Evolutionary conservation across 35 echinoderm and acorn worm species (phyloP), one percentile per base, ranked within the genome.

Genomic region (Ophiothrix spiculata): DNA sequence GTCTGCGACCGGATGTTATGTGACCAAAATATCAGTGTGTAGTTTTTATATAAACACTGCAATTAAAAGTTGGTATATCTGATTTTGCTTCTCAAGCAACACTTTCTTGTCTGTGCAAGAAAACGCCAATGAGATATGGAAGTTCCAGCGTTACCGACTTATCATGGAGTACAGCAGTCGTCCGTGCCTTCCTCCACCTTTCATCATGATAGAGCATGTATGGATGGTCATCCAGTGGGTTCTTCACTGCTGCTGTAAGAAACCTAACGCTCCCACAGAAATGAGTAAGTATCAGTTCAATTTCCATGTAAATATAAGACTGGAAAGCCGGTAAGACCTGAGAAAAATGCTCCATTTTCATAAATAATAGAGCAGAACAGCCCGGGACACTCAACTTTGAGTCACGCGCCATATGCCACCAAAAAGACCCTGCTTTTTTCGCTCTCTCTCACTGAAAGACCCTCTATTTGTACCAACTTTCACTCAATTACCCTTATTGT

Each of bases 61-160:
- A n/a, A n/a, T n/a, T n/a, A n/a, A n/a, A n/a, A n/a, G n/a, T n/a
- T n/a, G n/a, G n/a, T 23, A n/a, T 78, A 35, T 32, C 17, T 56
- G 23, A 1, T 54, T 31, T 36, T 19, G 3, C 35, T 37, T 60
- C 35, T 0, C 32, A 35, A 98, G 95, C 77, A 94, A 94, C 83
- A 98, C 87, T 0, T 98, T 98, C 63, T 81, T 35, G 17, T 76
- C 77, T 77, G 92, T 94, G 21, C 93, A 94, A 36, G 95, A 98
- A 56, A 98, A 98, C 40, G 91, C 95, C 6, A 93, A 93, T 29
- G 91, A 88, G 77, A 98, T 98, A 35, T 98, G 95, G 95, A 93
- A 93, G 75, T 98, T 87, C 35, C 85, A 98, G 25, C 85, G 95
- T 35, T 94, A 98, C 64, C 88, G 90, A 33, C 77, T 98, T 45